Base-by-base conservation (phyloP, 2,797 vertebrate genomes). In the Nyctalus aviator region DNA sequence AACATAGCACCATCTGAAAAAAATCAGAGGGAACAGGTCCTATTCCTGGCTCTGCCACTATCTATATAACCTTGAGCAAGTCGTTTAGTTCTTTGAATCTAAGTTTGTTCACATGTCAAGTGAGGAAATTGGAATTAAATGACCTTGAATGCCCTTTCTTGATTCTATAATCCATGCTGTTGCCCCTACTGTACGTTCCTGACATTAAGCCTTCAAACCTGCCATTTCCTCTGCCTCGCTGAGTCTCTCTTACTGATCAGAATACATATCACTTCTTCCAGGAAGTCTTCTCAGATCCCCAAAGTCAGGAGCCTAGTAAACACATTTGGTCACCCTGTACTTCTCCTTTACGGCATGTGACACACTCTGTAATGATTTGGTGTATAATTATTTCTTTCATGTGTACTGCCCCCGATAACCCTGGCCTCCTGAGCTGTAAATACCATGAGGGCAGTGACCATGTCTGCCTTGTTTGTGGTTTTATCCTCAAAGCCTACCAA, bases 381-480 rank as follows among this genome's bases (percentile, higher is more conserved):
- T 88, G 81, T 59, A 20, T 55, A 92, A 93, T 91, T 82, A 37
- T 86, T 81, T 93, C 59, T 44, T 84, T 81, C 69, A 35, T 18
- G 21, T 71, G 50, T 57, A 59, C 32, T 83, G 41, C 25, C 37
- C 30, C 8, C 13, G 12, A 8, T 41, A 15, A 13, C 48, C 10
- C 4, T 1, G 7, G 17, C 68, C 50, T 72, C 64, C 25, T 1
- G 12, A 14, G 77, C 20, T 64, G 12, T 64, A 93, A 77, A 88
- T 84, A 68, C 55, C 35, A 62, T 4, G 53, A 90, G 85, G 53
- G 30, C 82, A 55, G 78, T 25, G 69, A 85, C 21, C 37, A 62
- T 17, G 13, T 88, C 85, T 88, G 46, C 81, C 64, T 62, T 92
- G 53, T 88, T 73, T 41, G 53, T 83, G 77, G 44, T 82, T 91